phyloP scores from a whole-genome alignment of 1,140 invertebrate species.

The Anadara kagoshimensis region DNA sequence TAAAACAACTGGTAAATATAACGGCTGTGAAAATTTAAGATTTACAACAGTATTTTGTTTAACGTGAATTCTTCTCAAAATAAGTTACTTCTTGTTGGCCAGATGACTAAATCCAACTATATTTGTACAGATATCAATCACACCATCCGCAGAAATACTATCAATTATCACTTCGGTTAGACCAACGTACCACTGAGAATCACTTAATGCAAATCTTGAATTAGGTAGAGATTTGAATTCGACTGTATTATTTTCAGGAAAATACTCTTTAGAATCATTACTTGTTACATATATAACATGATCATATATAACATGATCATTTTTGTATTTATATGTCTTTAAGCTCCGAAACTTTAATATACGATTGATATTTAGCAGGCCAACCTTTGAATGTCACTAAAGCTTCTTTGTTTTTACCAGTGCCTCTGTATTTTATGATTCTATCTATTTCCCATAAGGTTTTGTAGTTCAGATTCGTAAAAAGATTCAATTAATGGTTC shows the following conservation, averaged over 20 bases:
- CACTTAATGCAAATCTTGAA: constrained; percentile 18
- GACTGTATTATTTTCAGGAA: constrained; percentile 27
- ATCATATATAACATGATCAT: no score
- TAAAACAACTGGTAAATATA: constrained; percentile 35
- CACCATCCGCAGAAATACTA: background rate
- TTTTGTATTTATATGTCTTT: background rate
- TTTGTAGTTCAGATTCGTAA: constrained; percentile 17
- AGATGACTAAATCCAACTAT: constrained; percentile 29
- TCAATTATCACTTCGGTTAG: constrained; percentile 16
- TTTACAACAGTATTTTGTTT: background rate
- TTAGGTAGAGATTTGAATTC: constrained; percentile 17
- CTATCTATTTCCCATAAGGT: constrained; percentile 22
- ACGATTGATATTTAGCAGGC: constrained; percentile 25
- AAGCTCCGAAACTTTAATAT: constrained; percentile 7
- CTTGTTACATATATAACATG: constrained; percentile 22
- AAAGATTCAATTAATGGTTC: constrained; percentile 8
- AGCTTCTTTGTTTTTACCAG: background rate
- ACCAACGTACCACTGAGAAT: constrained; percentile 27
- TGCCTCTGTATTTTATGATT: constrained; percentile 4
- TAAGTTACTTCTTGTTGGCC: constrained; percentile 18
- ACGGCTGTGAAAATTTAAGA: constrained; percentile 30
- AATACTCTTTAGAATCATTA: constrained; percentile 21
- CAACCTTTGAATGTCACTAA: constrained; percentile 16
- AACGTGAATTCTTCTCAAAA: constrained; percentile 12
- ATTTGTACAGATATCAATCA: constrained; percentile 29